phyloP scores from a whole-genome alignment of 1,140 invertebrate species.

The Zophobas atratus region DNA sequence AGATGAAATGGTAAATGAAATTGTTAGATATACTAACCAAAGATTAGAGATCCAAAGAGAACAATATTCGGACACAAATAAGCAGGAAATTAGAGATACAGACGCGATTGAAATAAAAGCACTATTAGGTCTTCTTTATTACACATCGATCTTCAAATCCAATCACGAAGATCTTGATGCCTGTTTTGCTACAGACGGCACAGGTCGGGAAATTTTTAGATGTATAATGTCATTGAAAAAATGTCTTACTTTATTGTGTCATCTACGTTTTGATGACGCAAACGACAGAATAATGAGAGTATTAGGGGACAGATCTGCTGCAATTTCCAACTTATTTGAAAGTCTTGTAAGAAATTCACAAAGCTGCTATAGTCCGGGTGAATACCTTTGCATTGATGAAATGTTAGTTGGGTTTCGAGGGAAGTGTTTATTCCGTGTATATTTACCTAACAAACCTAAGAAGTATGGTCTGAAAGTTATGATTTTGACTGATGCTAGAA shows the following conservation, averaged over 20 bases:
- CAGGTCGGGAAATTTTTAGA: slow-evolving; percentile 59
- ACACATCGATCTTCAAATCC: slow-evolving; percentile 53
- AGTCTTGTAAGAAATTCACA: slow-evolving; percentile 65
- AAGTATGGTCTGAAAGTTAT: not conserved
- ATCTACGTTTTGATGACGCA: slow-evolving; percentile 56
- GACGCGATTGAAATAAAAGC: slow-evolving; percentile 13
- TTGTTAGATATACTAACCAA: too few relatives aligned
- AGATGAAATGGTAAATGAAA: too few relatives aligned
- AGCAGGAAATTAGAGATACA: not conserved
- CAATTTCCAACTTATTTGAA: slow-evolving; percentile 62
- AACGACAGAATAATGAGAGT: not conserved
- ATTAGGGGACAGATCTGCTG: slow-evolving; percentile 55
- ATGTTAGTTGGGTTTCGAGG: slow-evolving; percentile 64
- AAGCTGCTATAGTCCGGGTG: slow-evolving; percentile 58
- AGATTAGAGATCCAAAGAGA: too few relatives aligned
- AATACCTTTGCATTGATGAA: slow-evolving; percentile 64
- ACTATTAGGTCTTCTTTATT: slow-evolving; percentile 21
- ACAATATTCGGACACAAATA: not conserved
- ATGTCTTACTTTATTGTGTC: slow-evolving; percentile 52
- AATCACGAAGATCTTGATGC: slow-evolving; percentile 53
- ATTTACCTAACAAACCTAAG: not conserved
- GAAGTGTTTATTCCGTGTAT: slow-evolving; percentile 62
- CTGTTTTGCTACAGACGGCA: slow-evolving; percentile 60
- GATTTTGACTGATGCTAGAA: slow-evolving; percentile 30
- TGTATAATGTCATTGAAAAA: slow-evolving; percentile 54